Base-by-base conservation (phyloP, 2,113 vertebrate species). In the Zonotrichia leucophrys region DNA sequence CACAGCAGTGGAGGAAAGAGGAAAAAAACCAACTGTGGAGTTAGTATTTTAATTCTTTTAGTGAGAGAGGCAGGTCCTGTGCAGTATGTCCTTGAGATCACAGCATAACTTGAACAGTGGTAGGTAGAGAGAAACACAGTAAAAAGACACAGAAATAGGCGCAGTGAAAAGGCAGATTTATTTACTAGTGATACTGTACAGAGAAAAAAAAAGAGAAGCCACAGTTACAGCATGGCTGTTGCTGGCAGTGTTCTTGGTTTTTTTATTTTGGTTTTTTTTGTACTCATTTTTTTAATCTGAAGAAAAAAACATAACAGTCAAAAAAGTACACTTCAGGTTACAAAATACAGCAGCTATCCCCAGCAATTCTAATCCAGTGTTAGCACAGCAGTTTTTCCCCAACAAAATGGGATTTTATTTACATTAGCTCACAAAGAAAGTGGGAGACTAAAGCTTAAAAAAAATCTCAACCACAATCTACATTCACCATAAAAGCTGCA, bases 151-250 rank as follows among this genome's bases (percentile, higher is more conserved):
- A 97, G 97, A 97, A 92, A 96, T 96, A 96, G 97, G 95, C 92
- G 98, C 98, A 97, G 98, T 98, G 98, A 97, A 98, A 98, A 98
- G 97, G 98, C 97, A 98, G 98, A 98, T 97, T 99, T 99, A 99
- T 99, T 99, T 98, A 98, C 98, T 98, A 98, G 97, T 97, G 98
- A 97, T 97, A 98, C 95, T 98, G 98, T 98, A 99, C 98, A 99
- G 98, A 98, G 97, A 97, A 97, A 97, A 97, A 96, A 98, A 97
- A 98, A 41, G 96, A 98, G 96, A 98, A 98, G 98, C 98, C 97
- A 98, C 96, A 97, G 86, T 97, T 97, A 98, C 98, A 98, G 98
- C 98, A 97, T 94, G 87, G 96, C 97, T 98, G 98, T 98, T 91
- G 89, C 97, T 97, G 98, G 98, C 98, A 98, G 98, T 98, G 97